Conservation (phyloP, 2,888 invertebrate genomes). For the Cephalotes varians region DNA sequence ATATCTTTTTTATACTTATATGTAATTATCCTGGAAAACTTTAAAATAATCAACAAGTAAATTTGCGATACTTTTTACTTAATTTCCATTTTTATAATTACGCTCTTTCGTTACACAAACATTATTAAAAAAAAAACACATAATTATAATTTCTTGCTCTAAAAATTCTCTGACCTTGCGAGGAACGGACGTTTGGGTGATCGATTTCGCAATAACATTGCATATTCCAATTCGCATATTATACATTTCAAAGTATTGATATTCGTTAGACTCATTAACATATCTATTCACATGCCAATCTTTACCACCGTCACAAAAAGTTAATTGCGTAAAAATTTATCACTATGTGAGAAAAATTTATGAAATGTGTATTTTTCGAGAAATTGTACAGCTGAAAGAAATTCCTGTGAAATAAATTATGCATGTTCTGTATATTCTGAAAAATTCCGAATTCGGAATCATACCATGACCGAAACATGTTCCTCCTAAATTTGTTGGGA, state of each 20-base stretch:
- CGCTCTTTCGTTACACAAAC: background rate
- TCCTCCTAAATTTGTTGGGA: background rate
- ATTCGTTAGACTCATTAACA: background rate
- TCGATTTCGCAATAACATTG: slow-evolving; percentile 5
- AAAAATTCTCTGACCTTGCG: background rate
- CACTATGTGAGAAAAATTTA: background rate
- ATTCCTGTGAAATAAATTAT: background rate
- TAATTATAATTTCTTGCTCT: background rate
- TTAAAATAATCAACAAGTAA: background rate
- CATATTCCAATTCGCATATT: background rate
- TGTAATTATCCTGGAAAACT: background rate
- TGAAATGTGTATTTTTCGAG: background rate
- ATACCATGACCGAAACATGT: background rate
- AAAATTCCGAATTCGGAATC: background rate
- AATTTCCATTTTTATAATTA: background rate
- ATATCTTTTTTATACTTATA: background rate
- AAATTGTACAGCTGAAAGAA: background rate
- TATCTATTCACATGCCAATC: background rate
- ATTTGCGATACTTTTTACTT: background rate
- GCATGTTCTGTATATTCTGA: background rate
- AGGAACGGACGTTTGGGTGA: background rate
- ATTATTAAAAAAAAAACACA: background rate
- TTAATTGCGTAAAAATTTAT: background rate
- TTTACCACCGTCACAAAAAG: background rate
- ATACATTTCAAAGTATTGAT: background rate